Evolutionary conservation across 2,797 vertebrate genomes (phyloP).

Genomic region (Nothura maculosa): DNA sequence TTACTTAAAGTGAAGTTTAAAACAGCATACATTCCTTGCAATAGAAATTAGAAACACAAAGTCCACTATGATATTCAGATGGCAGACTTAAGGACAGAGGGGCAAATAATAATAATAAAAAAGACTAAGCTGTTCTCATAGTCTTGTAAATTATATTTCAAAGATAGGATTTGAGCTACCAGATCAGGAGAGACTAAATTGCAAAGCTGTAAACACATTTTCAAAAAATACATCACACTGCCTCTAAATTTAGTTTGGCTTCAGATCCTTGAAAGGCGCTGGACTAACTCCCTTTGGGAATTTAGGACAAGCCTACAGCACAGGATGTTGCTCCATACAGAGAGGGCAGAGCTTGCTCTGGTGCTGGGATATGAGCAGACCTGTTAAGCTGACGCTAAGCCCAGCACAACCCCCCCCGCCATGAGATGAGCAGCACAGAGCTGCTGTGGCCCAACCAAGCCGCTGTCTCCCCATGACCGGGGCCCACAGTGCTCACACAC

Average conservation of each 20-base stretch:
- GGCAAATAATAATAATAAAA: not conserved
- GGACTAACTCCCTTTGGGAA: not conserved
- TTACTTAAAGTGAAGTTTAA: not conserved
- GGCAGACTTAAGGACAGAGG: not conserved
- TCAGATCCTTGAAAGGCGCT: not conserved
- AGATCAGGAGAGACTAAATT: not conserved
- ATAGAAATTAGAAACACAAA: not conserved
- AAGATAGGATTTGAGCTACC: not conserved
- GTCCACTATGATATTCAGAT: not conserved
- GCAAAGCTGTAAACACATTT: not conserved
- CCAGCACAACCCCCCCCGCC: not conserved
- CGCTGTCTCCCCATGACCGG: too few species aligned
- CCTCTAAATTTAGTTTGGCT: not conserved
- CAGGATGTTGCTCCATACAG: fast-evolving
- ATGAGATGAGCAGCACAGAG: not conserved
- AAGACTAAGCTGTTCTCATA: not conserved
- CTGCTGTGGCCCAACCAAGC: not conserved
- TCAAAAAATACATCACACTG: not conserved
- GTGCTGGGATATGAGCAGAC: fast-evolving
- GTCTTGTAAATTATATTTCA: not conserved
- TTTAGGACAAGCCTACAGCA: not conserved
- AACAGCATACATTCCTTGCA: not conserved
- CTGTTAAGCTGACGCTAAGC: fast-evolving
- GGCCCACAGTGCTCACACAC: fast-evolving
- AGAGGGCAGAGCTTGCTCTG: not conserved